Evolutionary conservation across 2,113 vertebrate genomes (phyloP), one percentile per base, ranked within the genome.

Genomic region (Pampusana beccarii): DNA sequence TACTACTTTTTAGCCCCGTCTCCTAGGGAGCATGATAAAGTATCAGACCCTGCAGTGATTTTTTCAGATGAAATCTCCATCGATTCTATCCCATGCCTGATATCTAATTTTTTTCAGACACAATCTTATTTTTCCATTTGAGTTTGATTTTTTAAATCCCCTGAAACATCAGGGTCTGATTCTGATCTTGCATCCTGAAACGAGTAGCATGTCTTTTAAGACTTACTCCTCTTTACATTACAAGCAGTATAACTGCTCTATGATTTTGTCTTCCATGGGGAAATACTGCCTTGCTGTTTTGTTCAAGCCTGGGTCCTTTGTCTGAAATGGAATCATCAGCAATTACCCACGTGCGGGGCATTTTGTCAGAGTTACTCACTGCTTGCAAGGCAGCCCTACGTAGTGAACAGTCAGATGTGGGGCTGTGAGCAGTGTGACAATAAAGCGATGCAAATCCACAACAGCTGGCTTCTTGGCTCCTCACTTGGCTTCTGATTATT

Each of bases 341-440:
- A 92, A 70, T 92, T 84, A n/a, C 67, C 84, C 86, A 3, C 33
- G 92, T 82, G 92, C 86, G 33, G 75, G 80, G 81, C 88, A 18
- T 62, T 94, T 70, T 93, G 94, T 88, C 92, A 36, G 94, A 92
- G 82, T 42, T 93, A 56, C 94, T 92, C 50, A 13, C 67, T 33
- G 71, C 88, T 83, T 91, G 2, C 78, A 44, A 86, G 42, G 58
- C 70, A 74, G 93, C 72, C 81, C 2, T 20, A 29, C 65, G 6
- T 2, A 36, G 86, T 29, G 56, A 80, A 26, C 62, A 34, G 61
- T 28, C 8, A 62, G 46, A 36, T 14, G n/a, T 11, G 66, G 74
- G 85, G 91, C 78, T 62, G 50, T 1, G 33, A 77, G 54, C 15
- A 70, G 74, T 58, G 80, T 73, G 95, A 53, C 89, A 91, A 79